Evolutionary conservation across 2,797 vertebrate genomes (phyloP).

Genomic region (Anolis apletophallus): DNA sequence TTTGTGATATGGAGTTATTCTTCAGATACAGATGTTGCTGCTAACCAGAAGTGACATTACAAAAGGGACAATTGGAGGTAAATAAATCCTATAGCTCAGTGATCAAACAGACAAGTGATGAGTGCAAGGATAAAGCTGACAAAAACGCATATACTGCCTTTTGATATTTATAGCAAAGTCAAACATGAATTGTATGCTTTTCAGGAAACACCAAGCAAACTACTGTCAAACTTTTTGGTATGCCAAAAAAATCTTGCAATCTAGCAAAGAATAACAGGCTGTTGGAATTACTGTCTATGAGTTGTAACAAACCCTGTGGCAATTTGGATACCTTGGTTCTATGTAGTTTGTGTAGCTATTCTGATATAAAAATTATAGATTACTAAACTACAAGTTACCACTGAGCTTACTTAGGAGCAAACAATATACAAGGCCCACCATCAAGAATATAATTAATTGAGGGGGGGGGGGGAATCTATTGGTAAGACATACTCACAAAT

Average conservation of each 20-base stretch:
- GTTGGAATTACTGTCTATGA: slow-evolving; percentile 4
- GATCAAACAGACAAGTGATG: slow-evolving; percentile 34
- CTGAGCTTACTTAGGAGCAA: not conserved
- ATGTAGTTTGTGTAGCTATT: not conserved
- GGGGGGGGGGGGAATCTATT: not conserved
- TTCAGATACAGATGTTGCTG: not conserved
- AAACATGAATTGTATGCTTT: slow-evolving; percentile 51
- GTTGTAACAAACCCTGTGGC: not conserved
- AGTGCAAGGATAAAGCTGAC: slow-evolving; percentile 27
- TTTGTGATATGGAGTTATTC: not conserved
- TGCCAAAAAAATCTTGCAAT: not conserved
- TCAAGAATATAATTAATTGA: not conserved
- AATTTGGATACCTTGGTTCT: not conserved
- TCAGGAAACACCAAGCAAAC: slow-evolving; percentile 34
- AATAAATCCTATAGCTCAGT: slow-evolving; percentile 48
- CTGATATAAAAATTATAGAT: not conserved
- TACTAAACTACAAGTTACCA: not conserved
- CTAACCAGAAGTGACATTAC: slow-evolving; percentile 26
- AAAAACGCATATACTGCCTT: slow-evolving; percentile 25
- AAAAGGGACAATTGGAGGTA: slow-evolving; percentile 36
- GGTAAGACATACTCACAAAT: not conserved
- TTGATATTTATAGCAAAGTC: slow-evolving; percentile 33
- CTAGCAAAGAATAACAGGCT: not conserved
- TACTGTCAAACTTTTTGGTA: slow-evolving; percentile 1
- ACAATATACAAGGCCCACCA: not conserved